Evolutionary conservation across 2,888 invertebrate genomes (phyloP), one percentile per base, ranked within the genome.

Genomic region (Pherbina coryleti): DNA sequence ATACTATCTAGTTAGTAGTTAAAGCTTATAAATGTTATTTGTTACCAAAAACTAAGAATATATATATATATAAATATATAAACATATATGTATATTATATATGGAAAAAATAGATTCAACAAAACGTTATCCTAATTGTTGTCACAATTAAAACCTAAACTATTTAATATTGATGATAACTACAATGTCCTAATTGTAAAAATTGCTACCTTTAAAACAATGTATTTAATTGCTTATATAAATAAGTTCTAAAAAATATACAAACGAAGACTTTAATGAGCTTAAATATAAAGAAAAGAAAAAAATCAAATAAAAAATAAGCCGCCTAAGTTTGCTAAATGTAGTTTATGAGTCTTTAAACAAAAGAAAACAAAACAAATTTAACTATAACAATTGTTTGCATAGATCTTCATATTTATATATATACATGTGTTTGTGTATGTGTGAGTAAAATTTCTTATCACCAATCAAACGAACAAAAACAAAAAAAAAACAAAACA

Each of bases 241-340:
- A 31, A 28, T n/a, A 64, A 64, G 31, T 55, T 64, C 64, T 17
- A 17, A 64, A 62, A 64, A 28, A 25, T 3, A 31, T n/a, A 64
- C 25, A 64, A 31, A 64, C 28, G n/a, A 64, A 64, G 64, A 64
- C 64, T 64, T 31, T 31, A 64, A 31, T 64, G 64, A 64, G 64
- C 64, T 64, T 64, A 64, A 64, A 31, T 62, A 5, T 17, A 34
- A 17, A 64, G 17, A 64, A 31, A 8, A 4, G 17, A 31, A 62
- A 34, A 17, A 31, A 64, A 62, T 9, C 17, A 28, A 7, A 28
- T 14, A 53, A 19, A 17, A 53, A 19, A 17, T n/a, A 31, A 25
- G 57, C 57, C 57, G 19, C 19, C 25, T 60, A 60, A 25, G 9
- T 60, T 60, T 55, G 19, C 4, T 60, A 60, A n/a, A 60, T 19